A percentile compares a stretch with the other conserved stretches of the same genome.
These are phyloP conservation scores for Oxyura jamaicensis DNA, from an alignment of 2,113 vertebrate genomes.

Conservation along the genomic window DNA sequence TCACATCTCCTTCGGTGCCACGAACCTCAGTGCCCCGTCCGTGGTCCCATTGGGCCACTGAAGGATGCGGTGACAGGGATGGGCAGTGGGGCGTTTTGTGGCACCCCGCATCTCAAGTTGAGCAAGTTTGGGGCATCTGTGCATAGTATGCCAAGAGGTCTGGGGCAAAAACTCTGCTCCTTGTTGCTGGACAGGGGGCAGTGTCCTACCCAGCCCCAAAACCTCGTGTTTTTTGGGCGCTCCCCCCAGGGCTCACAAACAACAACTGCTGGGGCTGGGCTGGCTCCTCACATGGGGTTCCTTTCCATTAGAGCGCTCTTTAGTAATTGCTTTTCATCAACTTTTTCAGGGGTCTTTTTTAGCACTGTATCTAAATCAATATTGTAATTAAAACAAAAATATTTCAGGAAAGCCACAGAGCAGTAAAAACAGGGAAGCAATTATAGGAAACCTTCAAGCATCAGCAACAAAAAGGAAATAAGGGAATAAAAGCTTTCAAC, in stretches of 20 bases:
- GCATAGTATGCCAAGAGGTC: neutral
- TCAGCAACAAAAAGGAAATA: conserved; percentile 31
- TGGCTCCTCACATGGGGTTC: conserved; percentile 24
- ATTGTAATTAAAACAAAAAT: conserved; percentile 71
- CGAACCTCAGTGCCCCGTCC: too few species aligned
- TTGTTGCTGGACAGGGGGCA: neutral
- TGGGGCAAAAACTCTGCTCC: neutral
- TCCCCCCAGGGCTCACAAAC: conserved; percentile 43
- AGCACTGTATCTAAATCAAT: conserved; percentile 62
- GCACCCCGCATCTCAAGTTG: neutral
- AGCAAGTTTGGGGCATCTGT: neutral
- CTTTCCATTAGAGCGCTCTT: conserved; percentile 60
- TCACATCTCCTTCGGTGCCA: too few species aligned
- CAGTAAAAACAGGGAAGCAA: conserved; percentile 59
- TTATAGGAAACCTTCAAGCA: conserved; percentile 49
- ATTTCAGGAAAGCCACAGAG: conserved; percentile 56
- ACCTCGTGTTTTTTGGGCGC: neutral
- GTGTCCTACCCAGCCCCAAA: neutral
- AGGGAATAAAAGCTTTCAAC: conserved; percentile 45
- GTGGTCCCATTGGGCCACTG: neutral
- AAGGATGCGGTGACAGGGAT: neutral
- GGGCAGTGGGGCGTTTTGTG: neutral
- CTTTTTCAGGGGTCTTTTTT: conserved; percentile 44
- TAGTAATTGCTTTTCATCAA: conserved; percentile 69
- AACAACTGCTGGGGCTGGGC: conserved; percentile 26